phyloP scores from a whole-genome alignment of 2,113 vertebrate species.

The Dasyurus viverrinus region DNA sequence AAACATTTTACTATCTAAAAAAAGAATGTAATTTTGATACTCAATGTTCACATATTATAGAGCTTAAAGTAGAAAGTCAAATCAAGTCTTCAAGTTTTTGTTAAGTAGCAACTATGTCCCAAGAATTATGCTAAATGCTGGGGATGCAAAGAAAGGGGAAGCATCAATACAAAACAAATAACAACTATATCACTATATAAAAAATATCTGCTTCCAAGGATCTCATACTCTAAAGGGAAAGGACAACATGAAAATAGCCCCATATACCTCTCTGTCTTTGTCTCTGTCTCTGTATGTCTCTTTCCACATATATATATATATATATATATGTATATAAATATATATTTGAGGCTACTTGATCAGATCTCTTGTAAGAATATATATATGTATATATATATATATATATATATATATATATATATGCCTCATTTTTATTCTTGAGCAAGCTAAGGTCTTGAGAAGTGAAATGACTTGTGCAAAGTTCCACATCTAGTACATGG shows the following conservation, averaged over 20 bases:
- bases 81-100: not conserved
- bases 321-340: no score
- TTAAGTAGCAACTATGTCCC: accelerated
- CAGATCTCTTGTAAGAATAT: no score
- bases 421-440: not conserved
- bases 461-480: not conserved
- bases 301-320: no score
- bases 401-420: no score
- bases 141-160: not conserved
- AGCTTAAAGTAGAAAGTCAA: not conserved
- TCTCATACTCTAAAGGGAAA: not conserved
- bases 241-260: not conserved
- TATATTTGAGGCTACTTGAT: no score
- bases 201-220: not conserved
- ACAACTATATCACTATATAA: not conserved
- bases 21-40: not conserved
- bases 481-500: not conserved
- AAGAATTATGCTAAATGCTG: not conserved
- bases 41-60: not conserved
- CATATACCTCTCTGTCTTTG: no score
- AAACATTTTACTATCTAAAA: no score
- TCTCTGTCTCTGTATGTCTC: no score
- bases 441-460: not conserved
- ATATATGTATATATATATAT: no score
- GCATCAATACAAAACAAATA: not conserved